These are phyloP conservation scores for Beris morrisii DNA, from an alignment of 2,888 invertebrate genomes.

Conservation along the genomic window DNA sequence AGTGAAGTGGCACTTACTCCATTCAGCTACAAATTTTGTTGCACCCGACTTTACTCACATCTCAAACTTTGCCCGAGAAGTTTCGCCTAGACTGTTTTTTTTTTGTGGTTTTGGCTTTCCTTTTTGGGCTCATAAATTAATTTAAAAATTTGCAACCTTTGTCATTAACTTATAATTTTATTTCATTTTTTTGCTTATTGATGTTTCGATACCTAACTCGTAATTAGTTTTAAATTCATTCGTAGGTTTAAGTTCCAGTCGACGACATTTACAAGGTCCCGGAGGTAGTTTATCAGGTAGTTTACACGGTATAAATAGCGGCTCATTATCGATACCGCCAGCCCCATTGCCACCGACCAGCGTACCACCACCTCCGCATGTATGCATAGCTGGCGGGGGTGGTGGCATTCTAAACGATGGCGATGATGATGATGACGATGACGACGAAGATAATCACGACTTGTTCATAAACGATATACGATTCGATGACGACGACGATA, in stretches of 20 bases:
- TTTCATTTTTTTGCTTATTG: background rate
- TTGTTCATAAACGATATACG: conserved; percentile 54
- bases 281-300: conserved; percentile 57
- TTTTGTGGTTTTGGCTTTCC: too few relatives aligned
- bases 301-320: conserved; percentile 55
- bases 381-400: conserved; percentile 45
- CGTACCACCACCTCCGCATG: conserved; percentile 56
- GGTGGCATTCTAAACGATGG: conserved; percentile 47
- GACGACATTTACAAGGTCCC: conserved; percentile 55
- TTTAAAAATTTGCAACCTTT: too few relatives aligned
- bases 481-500: conserved; percentile 48
- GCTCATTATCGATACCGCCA: conserved; percentile 54
- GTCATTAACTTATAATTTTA: too few relatives aligned
- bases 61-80: too few relatives aligned
- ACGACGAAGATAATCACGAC: conserved; percentile 43
- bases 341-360: conserved; percentile 56
- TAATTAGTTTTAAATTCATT: conserved; percentile 33
- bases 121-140: too few relatives aligned
- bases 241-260: conserved; percentile 56
- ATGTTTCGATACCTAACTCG: conserved; percentile 22
- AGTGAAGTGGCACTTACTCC: too few relatives aligned
- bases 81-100: too few relatives aligned
- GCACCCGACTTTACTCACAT: too few relatives aligned
- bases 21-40: too few relatives aligned
- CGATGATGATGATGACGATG: conserved; percentile 49